phyloP scores from a whole-genome alignment of 2,888 invertebrate genomes.

The Thera obeliscata region DNA sequence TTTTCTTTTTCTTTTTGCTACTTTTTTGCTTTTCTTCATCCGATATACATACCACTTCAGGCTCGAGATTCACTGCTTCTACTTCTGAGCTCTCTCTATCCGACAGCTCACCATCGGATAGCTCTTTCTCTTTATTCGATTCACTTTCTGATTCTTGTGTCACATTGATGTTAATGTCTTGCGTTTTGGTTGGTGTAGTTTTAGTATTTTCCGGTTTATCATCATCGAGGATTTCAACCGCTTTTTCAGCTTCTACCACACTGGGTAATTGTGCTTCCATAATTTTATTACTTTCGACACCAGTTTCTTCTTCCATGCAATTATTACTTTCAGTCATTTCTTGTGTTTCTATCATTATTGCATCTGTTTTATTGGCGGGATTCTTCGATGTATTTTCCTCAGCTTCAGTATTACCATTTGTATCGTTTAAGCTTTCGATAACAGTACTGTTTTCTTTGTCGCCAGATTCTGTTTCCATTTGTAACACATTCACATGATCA shows the following conservation, averaged over 20 bases:
- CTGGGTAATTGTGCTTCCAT: background rate
- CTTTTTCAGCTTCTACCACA: background rate
- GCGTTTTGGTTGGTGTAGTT: slow-evolving; percentile 1
- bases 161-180: background rate
- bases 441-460: background rate
- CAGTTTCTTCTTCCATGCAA: background rate
- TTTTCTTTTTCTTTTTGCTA: slow-evolving; percentile 69
- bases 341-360: slow-evolving; percentile 5
- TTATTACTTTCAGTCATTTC: slow-evolving; percentile 12
- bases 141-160: slow-evolving; percentile 18
- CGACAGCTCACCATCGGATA: slow-evolving; percentile 55
- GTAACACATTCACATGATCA: background rate
- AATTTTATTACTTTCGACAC: slow-evolving; percentile 5
- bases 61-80: slow-evolving; percentile 61
- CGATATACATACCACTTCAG: slow-evolving; percentile 83
- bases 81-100: slow-evolving; percentile 68
- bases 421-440: background rate
- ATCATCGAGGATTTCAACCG: slow-evolving; percentile 32
- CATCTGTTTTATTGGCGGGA: slow-evolving; percentile 5
- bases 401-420: background rate
- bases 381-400: slow-evolving; percentile 1
- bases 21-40: slow-evolving; percentile 67
- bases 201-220: slow-evolving; percentile 37
- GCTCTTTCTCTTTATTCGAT: slow-evolving; percentile 16
- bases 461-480: slow-evolving; percentile 1